Percentiles rank a stretch among this genome's conserved stretches.
phyloP scores from a whole-genome alignment of 2,113 vertebrate genomes.

The Chelonoidis abingdonii region DNA sequence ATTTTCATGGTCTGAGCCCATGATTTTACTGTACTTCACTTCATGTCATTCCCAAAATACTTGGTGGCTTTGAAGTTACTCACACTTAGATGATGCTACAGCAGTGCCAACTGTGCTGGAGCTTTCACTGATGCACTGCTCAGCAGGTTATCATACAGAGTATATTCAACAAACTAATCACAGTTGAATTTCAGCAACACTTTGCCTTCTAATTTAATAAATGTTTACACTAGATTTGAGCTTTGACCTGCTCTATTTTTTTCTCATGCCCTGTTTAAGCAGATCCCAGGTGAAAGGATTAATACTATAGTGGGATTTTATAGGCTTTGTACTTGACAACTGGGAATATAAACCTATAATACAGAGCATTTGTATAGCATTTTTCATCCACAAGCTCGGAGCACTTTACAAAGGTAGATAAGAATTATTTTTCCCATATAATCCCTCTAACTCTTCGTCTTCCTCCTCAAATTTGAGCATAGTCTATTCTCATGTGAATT shows the following conservation, averaged over 20 bases:
- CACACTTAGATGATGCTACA: background rate
- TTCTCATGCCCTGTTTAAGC: background rate
- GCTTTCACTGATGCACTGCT: background rate
- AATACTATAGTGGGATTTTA: background rate
- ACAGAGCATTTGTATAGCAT: background rate
- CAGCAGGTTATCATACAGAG: background rate
- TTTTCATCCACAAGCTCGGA: background rate
- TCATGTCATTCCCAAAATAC: no score
- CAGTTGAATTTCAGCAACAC: background rate
- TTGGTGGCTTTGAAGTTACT: background rate
- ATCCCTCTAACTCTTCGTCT: background rate
- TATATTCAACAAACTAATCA: background rate
- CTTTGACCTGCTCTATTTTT: background rate
- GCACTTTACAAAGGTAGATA: background rate
- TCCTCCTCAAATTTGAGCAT: no score
- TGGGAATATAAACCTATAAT: background rate
- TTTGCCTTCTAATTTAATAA: background rate
- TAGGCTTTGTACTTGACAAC: no score
- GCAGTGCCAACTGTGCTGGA: background rate
- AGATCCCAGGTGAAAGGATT: background rate
- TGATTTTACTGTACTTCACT: background rate
- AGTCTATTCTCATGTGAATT: background rate
- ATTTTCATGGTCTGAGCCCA: background rate
- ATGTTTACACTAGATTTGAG: background rate
- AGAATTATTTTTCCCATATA: background rate